Evolutionary conservation across 1,140 invertebrate species (phyloP).

Genomic region (Drosophila sucinea): DNA sequence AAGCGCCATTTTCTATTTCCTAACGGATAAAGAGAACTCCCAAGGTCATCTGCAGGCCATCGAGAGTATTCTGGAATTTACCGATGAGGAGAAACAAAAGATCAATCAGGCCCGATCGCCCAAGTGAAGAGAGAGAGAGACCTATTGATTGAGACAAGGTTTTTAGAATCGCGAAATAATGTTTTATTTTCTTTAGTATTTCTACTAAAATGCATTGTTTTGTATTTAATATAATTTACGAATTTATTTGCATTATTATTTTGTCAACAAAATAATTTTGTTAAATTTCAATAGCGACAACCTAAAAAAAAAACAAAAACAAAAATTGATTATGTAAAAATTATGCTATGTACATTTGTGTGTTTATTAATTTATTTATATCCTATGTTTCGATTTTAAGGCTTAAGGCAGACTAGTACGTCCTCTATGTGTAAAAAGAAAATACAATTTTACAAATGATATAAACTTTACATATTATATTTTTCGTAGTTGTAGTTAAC

Average conservation of each 20-base stretch:
- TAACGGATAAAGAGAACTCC: slow-evolving; percentile 93
- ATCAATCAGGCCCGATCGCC: slow-evolving; percentile 87
- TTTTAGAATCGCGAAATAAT: slow-evolving; percentile 59
- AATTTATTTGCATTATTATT: slow-evolving; percentile 75
- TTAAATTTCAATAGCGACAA: slow-evolving; percentile 47
- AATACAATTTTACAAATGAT: slow-evolving; percentile 59
- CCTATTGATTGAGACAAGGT: not conserved
- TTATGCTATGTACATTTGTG: slow-evolving; percentile 27
- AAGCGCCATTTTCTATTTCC: slow-evolving; percentile 94
- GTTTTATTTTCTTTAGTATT: slow-evolving; percentile 62
- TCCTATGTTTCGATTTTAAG: slow-evolving; percentile 33
- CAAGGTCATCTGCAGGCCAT: slow-evolving; percentile 93
- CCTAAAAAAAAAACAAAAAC: not conserved
- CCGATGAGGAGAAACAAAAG: slow-evolving; percentile 88
- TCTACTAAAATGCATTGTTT: slow-evolving; percentile 69
- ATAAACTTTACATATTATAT: slow-evolving; percentile 30
- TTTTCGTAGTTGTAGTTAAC: slow-evolving; percentile 53
- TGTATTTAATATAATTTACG: slow-evolving; percentile 42
- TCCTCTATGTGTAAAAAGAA: slow-evolving; percentile 37
- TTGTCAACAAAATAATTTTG: slow-evolving; percentile 69
- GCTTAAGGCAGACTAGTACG: slow-evolving; percentile 54
- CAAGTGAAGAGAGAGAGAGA: slow-evolving; percentile 56
- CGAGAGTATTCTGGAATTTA: slow-evolving; percentile 93
- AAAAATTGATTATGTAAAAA: slow-evolving; percentile 51
- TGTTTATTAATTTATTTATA: slow-evolving; percentile 38